Evolutionary conservation across 1,140 invertebrate genomes (phyloP), one percentile per base, ranked within the genome.

Genomic region (Olivierus martensii): DNA sequence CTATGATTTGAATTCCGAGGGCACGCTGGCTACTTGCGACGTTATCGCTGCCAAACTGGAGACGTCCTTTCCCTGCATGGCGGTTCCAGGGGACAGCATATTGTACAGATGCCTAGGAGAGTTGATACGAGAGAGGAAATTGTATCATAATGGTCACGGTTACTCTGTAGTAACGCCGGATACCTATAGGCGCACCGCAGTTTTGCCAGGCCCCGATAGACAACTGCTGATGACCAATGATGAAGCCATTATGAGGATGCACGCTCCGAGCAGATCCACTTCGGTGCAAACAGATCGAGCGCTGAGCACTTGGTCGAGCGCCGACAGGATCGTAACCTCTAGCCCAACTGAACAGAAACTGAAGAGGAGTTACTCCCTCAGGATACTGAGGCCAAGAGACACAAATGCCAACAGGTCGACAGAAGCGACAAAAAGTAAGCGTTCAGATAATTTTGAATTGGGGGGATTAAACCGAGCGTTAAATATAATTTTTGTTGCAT

Each of bases 31-130:
- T 46, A 70, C 69, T 5, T 57, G 72, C 19, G 62, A 67, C 14
- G 57, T 62, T 9, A 67, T 73, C 17, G 55, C 57, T 19, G 60
- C 80, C 78, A 52, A 71, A 81, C 49, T 81, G 69, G 42, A 72
- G 56, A 65, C 78, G 17, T 78, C 82, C 59, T 94, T 92, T 67
- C 83, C 85, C 3, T 80, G 82, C 49, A 88, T 93, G 74, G 82
- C 84, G 62, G 76, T 81, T 19, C 90, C 90, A 0, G 79, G 78
- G 19, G 78, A 82, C 17, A 82, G 88, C 58, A 76, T 89, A 38
- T 79, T 93, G 21, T 92, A 90, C 70, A 84, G 88, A 65, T 84
- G 87, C 7, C 71, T 93, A n/a, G 86, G 85, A 1, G 83, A 85
- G 7, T 9, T 43, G 17, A 43, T 22, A 6, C 41, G 41, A 22